A percentile compares a stretch with the other conserved stretches of the same genome.
Conservation (phyloP, 2,113 vertebrate genomes). For the Falco punctatus region DNA sequence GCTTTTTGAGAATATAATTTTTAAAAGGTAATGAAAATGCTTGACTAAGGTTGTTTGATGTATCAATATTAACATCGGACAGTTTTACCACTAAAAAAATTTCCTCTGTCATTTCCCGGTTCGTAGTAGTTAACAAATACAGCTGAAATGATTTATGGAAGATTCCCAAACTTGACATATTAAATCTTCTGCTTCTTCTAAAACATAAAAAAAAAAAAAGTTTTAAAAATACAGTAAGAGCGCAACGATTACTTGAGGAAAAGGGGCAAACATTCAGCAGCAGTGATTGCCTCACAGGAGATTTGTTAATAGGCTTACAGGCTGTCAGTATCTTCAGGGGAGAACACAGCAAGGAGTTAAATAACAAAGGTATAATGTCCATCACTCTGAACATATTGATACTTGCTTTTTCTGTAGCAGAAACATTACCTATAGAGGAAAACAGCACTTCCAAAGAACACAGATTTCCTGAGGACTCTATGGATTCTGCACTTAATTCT, state of each 20-base stretch:
- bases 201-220: background rate
- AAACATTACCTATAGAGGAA: constrained; percentile 83
- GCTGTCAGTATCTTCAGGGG: background rate
- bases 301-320: background rate
- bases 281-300: background rate
- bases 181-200: background rate
- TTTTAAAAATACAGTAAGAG: background rate
- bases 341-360: background rate
- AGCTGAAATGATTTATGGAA: background rate
- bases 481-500: constrained; percentile 86
- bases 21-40: background rate
- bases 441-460: constrained; percentile 83
- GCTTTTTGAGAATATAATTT: background rate
- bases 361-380: background rate
- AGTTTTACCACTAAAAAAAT: accelerated
- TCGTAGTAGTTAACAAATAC: background rate
- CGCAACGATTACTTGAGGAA: background rate
- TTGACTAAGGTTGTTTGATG: background rate
- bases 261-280: background rate
- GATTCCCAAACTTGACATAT: background rate
- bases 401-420: constrained; percentile 77
- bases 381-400: background rate
- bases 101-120: background rate
- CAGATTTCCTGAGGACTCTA: constrained; percentile 76
- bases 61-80: background rate